Evolutionary conservation across 2,113 vertebrate species (phyloP).

Genomic region (Natator depressus): DNA sequence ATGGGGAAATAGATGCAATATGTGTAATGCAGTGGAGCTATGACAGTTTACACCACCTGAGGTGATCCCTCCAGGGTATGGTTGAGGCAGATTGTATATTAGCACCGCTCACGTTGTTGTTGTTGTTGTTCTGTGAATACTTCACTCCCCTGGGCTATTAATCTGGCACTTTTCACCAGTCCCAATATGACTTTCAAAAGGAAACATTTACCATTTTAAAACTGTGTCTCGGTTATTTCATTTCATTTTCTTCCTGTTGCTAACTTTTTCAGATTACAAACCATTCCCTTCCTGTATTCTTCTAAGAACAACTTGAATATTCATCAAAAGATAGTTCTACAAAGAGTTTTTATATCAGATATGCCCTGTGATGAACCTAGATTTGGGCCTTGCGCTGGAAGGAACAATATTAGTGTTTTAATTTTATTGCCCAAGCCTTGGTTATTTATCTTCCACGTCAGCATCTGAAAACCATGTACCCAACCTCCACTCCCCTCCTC

Average conservation of each 20-base stretch:
- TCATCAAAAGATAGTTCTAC: background rate
- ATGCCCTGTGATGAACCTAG: background rate
- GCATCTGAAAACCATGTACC: background rate
- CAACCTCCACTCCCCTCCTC: background rate
- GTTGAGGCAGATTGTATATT: background rate
- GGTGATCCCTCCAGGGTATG: background rate
- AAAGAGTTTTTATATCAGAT: background rate
- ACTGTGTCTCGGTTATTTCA: background rate
- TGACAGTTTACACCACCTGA: background rate
- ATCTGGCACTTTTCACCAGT: background rate
- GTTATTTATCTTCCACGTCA: background rate
- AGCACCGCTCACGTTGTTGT: background rate
- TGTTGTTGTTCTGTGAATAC: background rate
- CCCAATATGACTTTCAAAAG: background rate
- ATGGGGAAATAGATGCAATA: too few species aligned
- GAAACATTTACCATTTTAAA: background rate
- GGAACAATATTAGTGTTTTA: background rate
- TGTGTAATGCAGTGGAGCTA: background rate
- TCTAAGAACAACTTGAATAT: background rate
- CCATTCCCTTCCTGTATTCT: background rate
- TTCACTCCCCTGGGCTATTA: background rate
- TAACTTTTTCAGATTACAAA: slow-evolving; percentile 16
- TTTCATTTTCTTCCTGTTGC: background rate
- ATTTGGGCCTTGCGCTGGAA: background rate
- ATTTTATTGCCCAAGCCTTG: background rate